phyloP scores from a whole-genome alignment of 2,797 vertebrate species.

The Gouania willdenowi region DNA sequence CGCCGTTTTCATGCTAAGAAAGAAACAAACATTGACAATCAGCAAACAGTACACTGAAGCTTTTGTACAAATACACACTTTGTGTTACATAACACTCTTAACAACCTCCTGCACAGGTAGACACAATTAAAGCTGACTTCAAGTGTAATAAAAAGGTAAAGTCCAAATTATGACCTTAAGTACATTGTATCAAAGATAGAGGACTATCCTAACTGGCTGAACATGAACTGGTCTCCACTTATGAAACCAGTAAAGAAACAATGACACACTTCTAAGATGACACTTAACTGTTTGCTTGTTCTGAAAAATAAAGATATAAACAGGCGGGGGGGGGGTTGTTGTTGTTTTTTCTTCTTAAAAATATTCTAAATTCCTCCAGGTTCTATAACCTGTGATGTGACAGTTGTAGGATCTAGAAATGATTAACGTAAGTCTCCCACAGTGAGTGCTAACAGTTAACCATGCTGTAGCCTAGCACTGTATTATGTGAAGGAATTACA shows the following conservation, averaged over 20 bases:
- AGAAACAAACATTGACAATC: conserved; percentile 24
- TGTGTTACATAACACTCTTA: conserved; percentile 29
- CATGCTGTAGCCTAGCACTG: conserved; percentile 6
- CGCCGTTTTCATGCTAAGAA: conserved; percentile 52
- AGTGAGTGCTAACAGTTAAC: conserved; percentile 45
- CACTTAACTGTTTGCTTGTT: no score
- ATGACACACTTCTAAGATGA: no score
- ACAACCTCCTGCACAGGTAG: conserved; percentile 22
- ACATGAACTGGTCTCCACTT: background rate
- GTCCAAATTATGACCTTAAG: conserved; percentile 33
- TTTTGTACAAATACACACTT: conserved; percentile 40
- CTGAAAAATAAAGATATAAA: background rate
- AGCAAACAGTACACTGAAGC: conserved; percentile 2
- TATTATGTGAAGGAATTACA: no score
- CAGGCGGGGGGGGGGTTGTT: conserved; percentile 7
- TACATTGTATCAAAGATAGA: conserved; percentile 32
- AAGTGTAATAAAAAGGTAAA: conserved; percentile 43
- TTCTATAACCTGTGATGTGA: no score
- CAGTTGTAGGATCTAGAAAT: conserved; percentile 47
- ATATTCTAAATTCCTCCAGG: no score
- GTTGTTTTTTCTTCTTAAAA: no score
- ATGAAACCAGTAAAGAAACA: background rate
- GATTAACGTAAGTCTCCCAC: conserved; percentile 57
- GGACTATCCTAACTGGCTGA: conserved; percentile 38
- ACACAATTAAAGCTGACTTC: background rate